Evolutionary conservation across 2,888 invertebrate species (phyloP).

Genomic region (Melanargia galathea): DNA sequence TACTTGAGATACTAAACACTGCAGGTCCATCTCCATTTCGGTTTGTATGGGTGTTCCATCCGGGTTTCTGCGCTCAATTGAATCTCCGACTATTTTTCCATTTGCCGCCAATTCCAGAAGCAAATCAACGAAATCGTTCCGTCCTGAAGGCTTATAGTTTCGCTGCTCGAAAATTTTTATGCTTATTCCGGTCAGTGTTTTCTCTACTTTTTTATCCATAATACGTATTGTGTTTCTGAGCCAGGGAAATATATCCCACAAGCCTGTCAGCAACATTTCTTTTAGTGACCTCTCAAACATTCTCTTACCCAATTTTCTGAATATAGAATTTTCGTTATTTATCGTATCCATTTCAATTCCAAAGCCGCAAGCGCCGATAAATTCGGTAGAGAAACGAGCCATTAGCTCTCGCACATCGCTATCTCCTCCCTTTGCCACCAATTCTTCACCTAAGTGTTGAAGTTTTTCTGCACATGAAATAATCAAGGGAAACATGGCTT

Average conservation of each 20-base stretch:
- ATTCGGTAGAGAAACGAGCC: conserved; percentile 57
- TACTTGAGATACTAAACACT: conserved; percentile 57
- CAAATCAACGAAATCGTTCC: conserved; percentile 55
- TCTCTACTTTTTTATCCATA: conserved; percentile 40
- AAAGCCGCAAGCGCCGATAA: conserved; percentile 58
- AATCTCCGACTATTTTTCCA: conserved; percentile 58
- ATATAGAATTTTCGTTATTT: conserved; percentile 51
- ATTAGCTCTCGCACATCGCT: conserved; percentile 52
- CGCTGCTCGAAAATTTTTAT: conserved; percentile 54
- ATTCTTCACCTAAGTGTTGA: conserved; percentile 42
- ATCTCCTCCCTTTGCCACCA: conserved; percentile 45
- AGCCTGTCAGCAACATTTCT: conserved; percentile 40
- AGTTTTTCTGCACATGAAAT: conserved; percentile 62
- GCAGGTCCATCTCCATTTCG: conserved; percentile 54
- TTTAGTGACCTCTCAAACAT: conserved; percentile 48
- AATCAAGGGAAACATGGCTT: conserved; percentile 67
- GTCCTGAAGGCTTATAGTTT: conserved; percentile 54
- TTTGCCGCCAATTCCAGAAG: conserved; percentile 52
- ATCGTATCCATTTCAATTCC: conserved; percentile 52
- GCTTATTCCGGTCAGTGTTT: conserved; percentile 47
- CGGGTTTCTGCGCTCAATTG: conserved; percentile 51
- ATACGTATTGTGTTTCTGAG: conserved; percentile 44
- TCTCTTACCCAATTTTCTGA: conserved; percentile 46
- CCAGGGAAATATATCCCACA: conserved; percentile 56
- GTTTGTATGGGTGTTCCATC: conserved; percentile 55